phyloP scores from a whole-genome alignment of 2,113 vertebrate species.

The Python bivittatus region DNA sequence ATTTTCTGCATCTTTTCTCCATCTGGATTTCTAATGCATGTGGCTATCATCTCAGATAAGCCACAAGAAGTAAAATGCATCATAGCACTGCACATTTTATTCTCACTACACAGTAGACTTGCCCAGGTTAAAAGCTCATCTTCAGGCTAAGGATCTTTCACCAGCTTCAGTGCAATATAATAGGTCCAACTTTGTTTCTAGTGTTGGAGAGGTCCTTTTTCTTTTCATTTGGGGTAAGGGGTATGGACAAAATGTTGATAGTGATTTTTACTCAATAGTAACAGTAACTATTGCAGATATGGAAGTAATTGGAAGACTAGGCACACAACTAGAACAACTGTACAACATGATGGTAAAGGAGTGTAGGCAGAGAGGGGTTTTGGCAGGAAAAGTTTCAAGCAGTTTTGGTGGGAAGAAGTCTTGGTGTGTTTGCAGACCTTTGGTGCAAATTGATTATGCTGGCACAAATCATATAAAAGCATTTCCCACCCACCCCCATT shows the following conservation, averaged over 20 bases:
- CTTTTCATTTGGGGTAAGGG: not conserved
- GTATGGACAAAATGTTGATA: not conserved
- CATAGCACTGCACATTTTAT: not conserved
- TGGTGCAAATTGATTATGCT: not conserved
- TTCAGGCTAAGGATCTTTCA: not conserved
- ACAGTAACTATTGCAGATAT: not conserved
- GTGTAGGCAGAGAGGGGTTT: not conserved
- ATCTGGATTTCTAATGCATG: not conserved
- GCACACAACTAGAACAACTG: not conserved
- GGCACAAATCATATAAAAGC: not conserved
- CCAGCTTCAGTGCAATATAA: not conserved
- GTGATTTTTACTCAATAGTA: not conserved
- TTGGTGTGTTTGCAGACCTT: not conserved
- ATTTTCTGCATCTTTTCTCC: not conserved
- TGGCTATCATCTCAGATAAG: not conserved
- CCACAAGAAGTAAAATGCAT: not conserved
- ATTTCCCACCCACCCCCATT: not conserved
- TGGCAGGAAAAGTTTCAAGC: not conserved
- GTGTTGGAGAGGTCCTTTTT: not conserved
- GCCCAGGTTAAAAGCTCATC: not conserved
- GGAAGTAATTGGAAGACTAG: not conserved
- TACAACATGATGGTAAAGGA: not conserved
- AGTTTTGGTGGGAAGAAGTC: not conserved
- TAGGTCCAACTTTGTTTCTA: not conserved
- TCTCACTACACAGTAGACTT: not conserved